Evolutionary conservation across 2,888 invertebrate species (phyloP).

Genomic region (Operophtera brumata): DNA sequence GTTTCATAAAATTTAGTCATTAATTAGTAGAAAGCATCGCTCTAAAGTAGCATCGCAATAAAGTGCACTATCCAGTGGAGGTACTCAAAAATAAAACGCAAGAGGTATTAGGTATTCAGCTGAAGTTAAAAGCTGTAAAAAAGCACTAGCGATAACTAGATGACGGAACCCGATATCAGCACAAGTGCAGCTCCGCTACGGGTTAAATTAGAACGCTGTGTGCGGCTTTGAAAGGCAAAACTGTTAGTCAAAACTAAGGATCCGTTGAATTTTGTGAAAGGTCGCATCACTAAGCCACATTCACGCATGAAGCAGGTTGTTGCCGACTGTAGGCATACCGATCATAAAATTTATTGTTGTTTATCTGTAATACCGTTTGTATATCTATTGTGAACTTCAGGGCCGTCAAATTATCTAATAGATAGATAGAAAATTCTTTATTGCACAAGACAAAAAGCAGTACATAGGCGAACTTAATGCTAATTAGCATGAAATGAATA

Average conservation of each 20-base stretch:
- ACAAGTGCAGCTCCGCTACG: constrained; percentile 35
- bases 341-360: too few relatives aligned
- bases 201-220: constrained; percentile 29
- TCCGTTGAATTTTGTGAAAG: constrained; percentile 62
- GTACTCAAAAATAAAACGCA: constrained; percentile 19
- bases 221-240: constrained; percentile 51
- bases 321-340: neutral
- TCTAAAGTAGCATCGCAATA: constrained; percentile 3
- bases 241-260: constrained; percentile 56
- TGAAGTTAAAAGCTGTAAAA: constrained; percentile 33
- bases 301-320: constrained; percentile 2
- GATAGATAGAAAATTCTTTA: too few relatives aligned
- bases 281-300: constrained; percentile 49
- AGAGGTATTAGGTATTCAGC: constrained; percentile 6
- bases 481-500: too few relatives aligned
- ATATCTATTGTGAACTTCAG: too few relatives aligned
- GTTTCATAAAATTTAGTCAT: neutral
- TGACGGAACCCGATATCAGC: constrained; percentile 46
- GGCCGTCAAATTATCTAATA: too few relatives aligned
- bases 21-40: neutral
- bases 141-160: constrained; percentile 43
- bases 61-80: constrained; percentile 2
- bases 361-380: too few relatives aligned
- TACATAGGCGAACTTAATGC: too few relatives aligned
- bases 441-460: too few relatives aligned